Percentiles rank a stretch among this genome's conserved stretches.
Conservation (phyloP, 1,140 invertebrate genomes). For the Antheraea pernyi region DNA sequence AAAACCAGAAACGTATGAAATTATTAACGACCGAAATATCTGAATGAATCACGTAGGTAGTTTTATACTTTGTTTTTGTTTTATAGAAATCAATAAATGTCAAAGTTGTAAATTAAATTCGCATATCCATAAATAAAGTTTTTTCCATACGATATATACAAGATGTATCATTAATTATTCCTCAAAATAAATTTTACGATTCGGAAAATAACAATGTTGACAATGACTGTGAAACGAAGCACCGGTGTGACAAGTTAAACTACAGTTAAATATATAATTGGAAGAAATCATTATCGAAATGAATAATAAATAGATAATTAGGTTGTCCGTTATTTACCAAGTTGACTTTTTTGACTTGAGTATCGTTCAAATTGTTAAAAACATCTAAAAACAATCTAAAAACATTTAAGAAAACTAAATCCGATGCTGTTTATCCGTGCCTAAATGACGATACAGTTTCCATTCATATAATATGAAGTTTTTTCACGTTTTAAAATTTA, state of each 20-base stretch:
- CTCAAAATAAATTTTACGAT: conserved; percentile 11
- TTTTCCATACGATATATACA: conserved; percentile 2
- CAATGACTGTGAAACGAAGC: neutral
- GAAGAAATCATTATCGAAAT: neutral
- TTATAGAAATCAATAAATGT: conserved; percentile 15
- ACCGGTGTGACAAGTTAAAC: neutral
- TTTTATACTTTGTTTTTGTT: conserved; percentile 7
- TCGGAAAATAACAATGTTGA: conserved; percentile 9
- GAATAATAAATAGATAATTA: neutral
- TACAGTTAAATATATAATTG: neutral
- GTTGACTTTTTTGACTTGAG: no score
- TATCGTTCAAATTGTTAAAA: no score
- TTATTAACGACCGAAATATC: neutral
- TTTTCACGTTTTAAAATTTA: no score
- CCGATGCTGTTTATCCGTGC: no score
- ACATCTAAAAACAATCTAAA: no score
- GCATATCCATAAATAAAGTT: conserved; percentile 5
- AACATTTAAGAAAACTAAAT: no score
- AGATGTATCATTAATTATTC: conserved; percentile 7
- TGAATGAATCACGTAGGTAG: conserved; percentile 7
- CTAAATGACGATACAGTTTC: no score
- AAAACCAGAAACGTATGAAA: neutral
- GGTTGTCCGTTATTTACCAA: no score
- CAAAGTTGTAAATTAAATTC: conserved; percentile 12
- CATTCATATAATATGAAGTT: no score